Conservation (phyloP, 2,113 vertebrate species). For the Lota lota region DNA sequence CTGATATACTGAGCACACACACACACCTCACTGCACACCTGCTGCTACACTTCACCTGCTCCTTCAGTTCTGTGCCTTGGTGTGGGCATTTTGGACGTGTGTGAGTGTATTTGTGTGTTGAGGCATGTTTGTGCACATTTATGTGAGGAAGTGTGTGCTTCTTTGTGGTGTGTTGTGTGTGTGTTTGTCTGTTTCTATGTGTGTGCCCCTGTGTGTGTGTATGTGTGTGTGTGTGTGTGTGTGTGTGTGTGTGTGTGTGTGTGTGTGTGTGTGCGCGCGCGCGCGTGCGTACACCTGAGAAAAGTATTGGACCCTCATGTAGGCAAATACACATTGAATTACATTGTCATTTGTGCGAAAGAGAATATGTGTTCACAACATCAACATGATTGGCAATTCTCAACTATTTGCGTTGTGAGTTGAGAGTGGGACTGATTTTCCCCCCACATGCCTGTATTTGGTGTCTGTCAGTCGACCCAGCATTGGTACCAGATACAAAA, state of each 20-base stretch:
- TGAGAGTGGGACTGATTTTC: not conserved
- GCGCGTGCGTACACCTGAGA: slow-evolving; percentile 15
- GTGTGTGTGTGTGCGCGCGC: not conserved
- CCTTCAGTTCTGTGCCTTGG: not conserved
- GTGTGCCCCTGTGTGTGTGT: slow-evolving; percentile 4
- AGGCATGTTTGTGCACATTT: not conserved
- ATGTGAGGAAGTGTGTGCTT: not conserved
- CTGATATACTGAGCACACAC: slow-evolving; percentile 28
- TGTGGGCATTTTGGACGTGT: slow-evolving; percentile 4
- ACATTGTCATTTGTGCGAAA: no score
- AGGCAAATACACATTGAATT: not conserved
- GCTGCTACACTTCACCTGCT: slow-evolving; percentile 35
- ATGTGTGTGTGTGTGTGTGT: slow-evolving; percentile 9
- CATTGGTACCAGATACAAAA: no score
- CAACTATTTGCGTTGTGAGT: not conserved
- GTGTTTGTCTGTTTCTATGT: not conserved
- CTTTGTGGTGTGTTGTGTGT: not conserved
- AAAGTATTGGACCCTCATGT: not conserved
- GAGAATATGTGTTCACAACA: not conserved
- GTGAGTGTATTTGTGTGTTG: slow-evolving; percentile 12
- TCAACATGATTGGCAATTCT: not conserved
- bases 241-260: not conserved
- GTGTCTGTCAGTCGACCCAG: no score
- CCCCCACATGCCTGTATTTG: no score
- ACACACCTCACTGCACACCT: slow-evolving; percentile 28